Percentiles rank a stretch among this genome's conserved stretches.
These are phyloP conservation scores for Geococcyx californianus DNA, from an alignment of 2,113 vertebrate species.

Conservation along the genomic window DNA sequence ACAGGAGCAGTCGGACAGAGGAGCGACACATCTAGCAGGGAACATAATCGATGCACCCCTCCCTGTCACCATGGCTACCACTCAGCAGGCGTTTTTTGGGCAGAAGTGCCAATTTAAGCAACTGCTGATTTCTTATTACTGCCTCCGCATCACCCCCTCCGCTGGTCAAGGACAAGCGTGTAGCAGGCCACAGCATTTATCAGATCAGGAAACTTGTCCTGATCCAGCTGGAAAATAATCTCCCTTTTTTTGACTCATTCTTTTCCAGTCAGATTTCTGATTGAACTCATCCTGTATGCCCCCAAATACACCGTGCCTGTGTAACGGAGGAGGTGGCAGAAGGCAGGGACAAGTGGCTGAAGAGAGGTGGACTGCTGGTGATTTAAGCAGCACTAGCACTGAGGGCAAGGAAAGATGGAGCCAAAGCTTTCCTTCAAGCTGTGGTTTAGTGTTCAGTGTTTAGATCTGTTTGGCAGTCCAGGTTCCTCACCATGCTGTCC, in stretches of 20 bases:
- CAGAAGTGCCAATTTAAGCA: constrained; percentile 47
- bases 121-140: constrained; percentile 24
- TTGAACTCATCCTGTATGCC: background rate
- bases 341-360: background rate
- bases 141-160: background rate
- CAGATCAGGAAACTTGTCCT: background rate
- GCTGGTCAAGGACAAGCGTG: background rate
- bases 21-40: background rate
- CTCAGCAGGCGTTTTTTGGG: background rate
- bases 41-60: background rate
- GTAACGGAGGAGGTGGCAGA: background rate
- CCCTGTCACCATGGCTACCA: constrained; percentile 53
- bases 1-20: background rate
- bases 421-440: background rate
- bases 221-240: background rate
- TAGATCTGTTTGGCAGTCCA: background rate
- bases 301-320: background rate
- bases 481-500: background rate
- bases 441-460: background rate
- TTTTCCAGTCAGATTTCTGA: background rate
- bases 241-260: background rate
- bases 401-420: background rate
- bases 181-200: background rate
- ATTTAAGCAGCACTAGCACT: background rate
- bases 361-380: background rate